Base-by-base conservation (phyloP, 1,140 invertebrate species). In the Callitettix versicolor region DNA sequence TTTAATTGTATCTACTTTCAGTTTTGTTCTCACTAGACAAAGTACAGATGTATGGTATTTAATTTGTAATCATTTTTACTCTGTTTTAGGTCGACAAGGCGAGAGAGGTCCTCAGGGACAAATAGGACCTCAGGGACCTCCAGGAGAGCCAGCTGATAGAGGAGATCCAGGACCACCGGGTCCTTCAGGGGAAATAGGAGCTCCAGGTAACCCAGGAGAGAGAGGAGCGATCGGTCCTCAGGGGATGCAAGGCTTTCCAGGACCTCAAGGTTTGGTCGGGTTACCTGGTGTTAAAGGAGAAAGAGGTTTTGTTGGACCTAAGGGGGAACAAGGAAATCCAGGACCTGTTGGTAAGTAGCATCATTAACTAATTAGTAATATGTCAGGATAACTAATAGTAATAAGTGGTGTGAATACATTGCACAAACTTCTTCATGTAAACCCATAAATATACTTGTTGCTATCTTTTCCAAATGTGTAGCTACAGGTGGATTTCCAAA, bases 151-250 rank as follows among this genome's bases (percentile, higher is more conserved):
- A 51, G 85, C 79, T 0, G 82, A 85, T 65, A 72, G 81, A 64
- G 86, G 86, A 30, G 85, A 88, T 61, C 76, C 80, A 22, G 87
- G 87, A 43, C 70, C 76, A 42, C 78, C 84, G 17, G 86, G 86
- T 9, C 68, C 75, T n/a, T 73, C 80, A 47, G 83, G 88, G 59
- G 85, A 88, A 67, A 58, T 73, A 3, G 86, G 86, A n/a, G 77
- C 82, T 15, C 63, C 73, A n/a, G 85, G 85, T 17, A 75, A 72
- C 6, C 76, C 77, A 15, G 86, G 86, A 52, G 83, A 85, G 61
- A 67, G 84, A 60, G 85, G 81, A 24, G 65, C 68, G 18, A 64
- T 71, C 50, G 79, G 82, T 48, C 70, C 75, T 36, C 60, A 73
- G 67, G 86, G 86, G 34, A 63, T 86, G 22, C 85, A 85, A 33